A percentile compares a stretch with the other conserved stretches of the same genome.
These are phyloP conservation scores for Propithecus coquereli DNA, from an alignment of 2,113 vertebrate species.

Conservation along the genomic window DNA sequence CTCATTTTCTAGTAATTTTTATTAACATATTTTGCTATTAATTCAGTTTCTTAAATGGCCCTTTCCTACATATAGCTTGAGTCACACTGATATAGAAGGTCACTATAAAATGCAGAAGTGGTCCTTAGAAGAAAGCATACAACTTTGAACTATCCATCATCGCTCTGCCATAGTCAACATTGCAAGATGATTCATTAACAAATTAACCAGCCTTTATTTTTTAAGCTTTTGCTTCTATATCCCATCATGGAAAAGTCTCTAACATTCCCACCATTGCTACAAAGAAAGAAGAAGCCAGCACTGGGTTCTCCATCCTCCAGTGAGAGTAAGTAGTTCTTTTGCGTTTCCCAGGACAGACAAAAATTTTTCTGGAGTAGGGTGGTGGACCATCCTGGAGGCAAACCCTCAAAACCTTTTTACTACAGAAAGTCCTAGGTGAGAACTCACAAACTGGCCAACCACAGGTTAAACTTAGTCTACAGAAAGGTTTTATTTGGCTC, in stretches of 20 bases:
- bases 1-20: neutral
- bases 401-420: neutral
- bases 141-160: neutral
- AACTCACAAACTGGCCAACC: neutral
- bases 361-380: neutral
- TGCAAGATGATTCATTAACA: neutral
- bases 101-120: neutral
- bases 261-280: rapidly evolving
- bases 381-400: neutral
- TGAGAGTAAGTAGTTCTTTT: neutral
- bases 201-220: neutral
- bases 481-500: neutral
- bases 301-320: neutral
- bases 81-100: neutral
- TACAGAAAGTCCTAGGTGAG: neutral
- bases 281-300: neutral
- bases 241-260: neutral
- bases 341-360: neutral
- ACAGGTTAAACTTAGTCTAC: neutral
- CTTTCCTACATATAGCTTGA: neutral
- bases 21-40: neutral
- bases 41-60: neutral
- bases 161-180: neutral
- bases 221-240: neutral
- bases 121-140: neutral